Evolutionary conservation across 2,888 invertebrate genomes (phyloP).

Genomic region (Trachelus iudaicus): DNA sequence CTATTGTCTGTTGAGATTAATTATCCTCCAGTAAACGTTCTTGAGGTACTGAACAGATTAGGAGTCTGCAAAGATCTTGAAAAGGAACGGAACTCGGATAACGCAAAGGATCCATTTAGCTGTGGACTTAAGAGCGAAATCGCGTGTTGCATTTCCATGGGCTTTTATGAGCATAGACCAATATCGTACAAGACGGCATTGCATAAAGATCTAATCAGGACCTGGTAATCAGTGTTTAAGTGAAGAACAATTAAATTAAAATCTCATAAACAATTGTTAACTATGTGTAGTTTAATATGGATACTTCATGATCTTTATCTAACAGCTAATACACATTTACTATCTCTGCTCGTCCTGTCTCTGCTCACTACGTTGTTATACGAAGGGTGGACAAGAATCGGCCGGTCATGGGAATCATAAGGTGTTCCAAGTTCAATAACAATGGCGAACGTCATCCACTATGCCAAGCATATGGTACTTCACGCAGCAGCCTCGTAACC

Average conservation of each 20-base stretch:
- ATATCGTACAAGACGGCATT: neutral
- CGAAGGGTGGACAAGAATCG: constrained; percentile 14
- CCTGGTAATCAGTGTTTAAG: too few species aligned
- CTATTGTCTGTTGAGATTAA: neutral
- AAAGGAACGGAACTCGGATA: constrained; percentile 4
- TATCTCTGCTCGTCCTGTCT: neutral
- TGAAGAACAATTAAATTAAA: neutral
- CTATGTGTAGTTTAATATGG: neutral
- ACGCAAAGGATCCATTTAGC: constrained; percentile 17
- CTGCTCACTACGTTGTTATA: neutral
- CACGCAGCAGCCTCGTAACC: constrained; percentile 32
- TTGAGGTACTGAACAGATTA: neutral
- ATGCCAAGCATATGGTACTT: constrained; percentile 39
- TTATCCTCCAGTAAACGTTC: neutral
- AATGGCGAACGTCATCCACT: constrained; percentile 26
- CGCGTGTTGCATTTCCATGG: constrained; percentile 10
- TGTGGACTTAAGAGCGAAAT: constrained; percentile 8
- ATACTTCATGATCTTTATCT: neutral
- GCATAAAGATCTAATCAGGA: neutral
- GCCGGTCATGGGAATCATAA: constrained; percentile 39
- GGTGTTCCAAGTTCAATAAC: constrained; percentile 32
- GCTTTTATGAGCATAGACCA: neutral
- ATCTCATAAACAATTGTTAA: neutral
- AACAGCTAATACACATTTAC: neutral
- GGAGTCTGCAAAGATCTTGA: neutral